Evolutionary conservation across 1,140 invertebrate genomes (phyloP).

Genomic region (Atta texana): DNA sequence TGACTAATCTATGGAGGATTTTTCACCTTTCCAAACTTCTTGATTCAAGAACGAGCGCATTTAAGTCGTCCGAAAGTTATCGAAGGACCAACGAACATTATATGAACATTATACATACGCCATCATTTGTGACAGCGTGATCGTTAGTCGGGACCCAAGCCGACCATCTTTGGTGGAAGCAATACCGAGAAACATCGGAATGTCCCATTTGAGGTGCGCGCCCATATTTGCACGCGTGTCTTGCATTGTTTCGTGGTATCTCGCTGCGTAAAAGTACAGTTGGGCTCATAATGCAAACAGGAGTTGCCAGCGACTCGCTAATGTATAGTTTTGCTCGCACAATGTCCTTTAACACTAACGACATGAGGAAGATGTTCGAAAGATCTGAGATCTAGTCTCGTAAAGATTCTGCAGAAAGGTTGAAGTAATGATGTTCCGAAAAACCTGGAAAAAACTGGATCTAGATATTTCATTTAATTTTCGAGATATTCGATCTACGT

Average conservation of each 20-base stretch:
- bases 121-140: conserved; percentile 60
- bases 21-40: too few species aligned
- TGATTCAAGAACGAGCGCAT: neutral
- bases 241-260: conserved; percentile 84
- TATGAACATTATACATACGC: conserved; percentile 21
- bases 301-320: conserved; percentile 61
- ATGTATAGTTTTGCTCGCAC: conserved; percentile 54
- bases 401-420: neutral
- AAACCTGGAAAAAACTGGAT: neutral
- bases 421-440: neutral
- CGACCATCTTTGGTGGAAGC: conserved; percentile 80
- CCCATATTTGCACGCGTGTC: conserved; percentile 85
- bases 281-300: conserved; percentile 76
- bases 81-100: conserved; percentile 51
- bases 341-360: conserved; percentile 36
- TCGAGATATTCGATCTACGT: too few species aligned
- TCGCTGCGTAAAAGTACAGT: conserved; percentile 82
- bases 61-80: conserved; percentile 17
- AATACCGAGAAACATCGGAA: conserved; percentile 84
- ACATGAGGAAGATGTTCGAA: neutral
- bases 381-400: neutral
- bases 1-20: too few species aligned
- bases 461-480: too few species aligned
- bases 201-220: conserved; percentile 85
- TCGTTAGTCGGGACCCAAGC: conserved; percentile 61